Percentiles rank a stretch among this genome's conserved stretches.
Conservation (phyloP, 1,140 invertebrate genomes). For the Drosophila takahashii region DNA sequence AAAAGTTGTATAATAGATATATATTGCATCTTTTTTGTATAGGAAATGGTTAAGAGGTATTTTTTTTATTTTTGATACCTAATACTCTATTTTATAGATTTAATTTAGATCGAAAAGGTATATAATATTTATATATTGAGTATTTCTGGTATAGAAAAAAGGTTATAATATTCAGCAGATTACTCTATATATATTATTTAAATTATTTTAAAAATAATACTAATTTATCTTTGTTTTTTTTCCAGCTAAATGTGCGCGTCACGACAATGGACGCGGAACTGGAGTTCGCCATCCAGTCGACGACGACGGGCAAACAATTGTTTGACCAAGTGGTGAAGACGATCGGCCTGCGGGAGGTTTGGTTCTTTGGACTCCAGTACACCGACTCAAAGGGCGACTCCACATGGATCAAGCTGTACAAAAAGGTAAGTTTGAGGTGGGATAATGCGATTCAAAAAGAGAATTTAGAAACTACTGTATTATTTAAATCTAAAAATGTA, state of each 20-base stretch:
- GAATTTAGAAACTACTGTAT: too few species aligned
- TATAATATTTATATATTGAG: too few species aligned
- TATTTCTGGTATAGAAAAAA: too few species aligned
- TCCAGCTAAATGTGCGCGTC: slow-evolving; percentile 98
- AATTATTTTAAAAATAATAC: neutral
- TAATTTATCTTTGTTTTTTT: slow-evolving; percentile 23
- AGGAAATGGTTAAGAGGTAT: too few species aligned
- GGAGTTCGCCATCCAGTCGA: slow-evolving; percentile 99
- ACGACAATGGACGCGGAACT: slow-evolving; percentile 99
- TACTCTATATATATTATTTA: too few species aligned
- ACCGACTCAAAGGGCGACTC: slow-evolving; percentile 98
- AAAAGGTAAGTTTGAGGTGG: slow-evolving; percentile 91
- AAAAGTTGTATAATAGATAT: too few species aligned
- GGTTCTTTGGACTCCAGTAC: slow-evolving; percentile 99
- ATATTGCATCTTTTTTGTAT: too few species aligned
- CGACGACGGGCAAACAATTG: slow-evolving; percentile 99
- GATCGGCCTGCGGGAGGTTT: slow-evolving; percentile 99
- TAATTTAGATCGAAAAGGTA: too few species aligned
- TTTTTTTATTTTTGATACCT: too few species aligned
- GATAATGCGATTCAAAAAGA: too few species aligned
- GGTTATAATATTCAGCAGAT: too few species aligned
- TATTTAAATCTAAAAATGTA: neutral
- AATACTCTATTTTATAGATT: too few species aligned
- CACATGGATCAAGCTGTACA: slow-evolving; percentile 99
- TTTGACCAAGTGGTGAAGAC: slow-evolving; percentile 99